These are phyloP conservation scores for Chironomus striatipennis DNA, from an alignment of 1,140 invertebrate genomes.

Conservation along the genomic window DNA sequence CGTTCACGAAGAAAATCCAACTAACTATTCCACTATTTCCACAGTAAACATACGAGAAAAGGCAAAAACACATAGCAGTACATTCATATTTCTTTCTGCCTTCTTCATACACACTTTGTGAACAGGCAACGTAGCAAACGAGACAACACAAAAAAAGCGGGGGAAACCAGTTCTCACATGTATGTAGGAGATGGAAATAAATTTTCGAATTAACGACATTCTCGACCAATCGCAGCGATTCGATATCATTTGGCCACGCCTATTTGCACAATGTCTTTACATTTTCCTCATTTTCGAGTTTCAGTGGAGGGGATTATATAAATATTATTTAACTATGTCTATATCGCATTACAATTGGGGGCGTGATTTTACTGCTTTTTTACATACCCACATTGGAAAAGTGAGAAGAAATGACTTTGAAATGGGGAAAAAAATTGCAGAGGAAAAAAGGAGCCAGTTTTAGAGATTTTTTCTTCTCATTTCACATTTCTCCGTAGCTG, in stretches of 20 bases:
- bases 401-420: background rate
- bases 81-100: background rate
- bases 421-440: background rate
- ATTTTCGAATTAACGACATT: constrained; percentile 19
- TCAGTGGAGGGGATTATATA: constrained; percentile 4
- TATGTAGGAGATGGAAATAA: constrained; percentile 5
- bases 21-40: constrained; percentile 23
- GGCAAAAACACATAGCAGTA: background rate
- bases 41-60: background rate
- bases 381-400: constrained; percentile 11
- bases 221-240: background rate
- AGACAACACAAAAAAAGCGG: background rate
- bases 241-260: background rate
- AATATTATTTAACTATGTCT: background rate
- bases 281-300: background rate
- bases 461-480: background rate
- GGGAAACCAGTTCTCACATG: background rate
- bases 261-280: background rate
- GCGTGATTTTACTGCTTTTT: background rate
- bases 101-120: too few relatives aligned
- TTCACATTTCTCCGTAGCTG: too few relatives aligned
- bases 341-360: background rate
- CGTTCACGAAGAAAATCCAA: constrained; percentile 23
- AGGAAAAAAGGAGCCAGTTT: constrained; percentile 5
- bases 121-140: too few relatives aligned